These are phyloP conservation scores for Nebria salina DNA, from an alignment of 2,888 invertebrate species.

Conservation along the genomic window DNA sequence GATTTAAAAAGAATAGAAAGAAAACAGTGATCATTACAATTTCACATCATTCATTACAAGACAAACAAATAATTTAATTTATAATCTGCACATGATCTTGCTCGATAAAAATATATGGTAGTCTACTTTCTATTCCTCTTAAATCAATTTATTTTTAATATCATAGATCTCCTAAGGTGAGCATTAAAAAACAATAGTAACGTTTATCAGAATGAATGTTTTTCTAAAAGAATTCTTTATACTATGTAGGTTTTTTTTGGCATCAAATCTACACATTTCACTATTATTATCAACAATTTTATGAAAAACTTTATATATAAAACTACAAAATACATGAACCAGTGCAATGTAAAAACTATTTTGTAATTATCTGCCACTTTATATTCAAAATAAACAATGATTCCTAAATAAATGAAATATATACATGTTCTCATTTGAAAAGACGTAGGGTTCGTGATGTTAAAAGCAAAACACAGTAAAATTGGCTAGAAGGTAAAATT, in stretches of 20 bases:
- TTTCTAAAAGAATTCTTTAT: neutral
- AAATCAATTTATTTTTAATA: neutral
- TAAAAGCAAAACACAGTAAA: neutral
- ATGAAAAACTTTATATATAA: conserved; percentile 43
- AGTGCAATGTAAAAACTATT: conserved; percentile 41
- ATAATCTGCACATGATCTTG: no score
- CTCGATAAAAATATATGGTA: no score
- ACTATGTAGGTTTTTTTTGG: conserved; percentile 22
- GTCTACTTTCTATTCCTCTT: neutral
- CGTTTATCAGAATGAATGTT: neutral
- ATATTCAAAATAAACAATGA: neutral
- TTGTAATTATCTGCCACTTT: conserved; percentile 1
- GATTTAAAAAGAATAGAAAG: no score
- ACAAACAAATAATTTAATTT: no score
- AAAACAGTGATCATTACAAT: no score
- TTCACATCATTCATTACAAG: no score
- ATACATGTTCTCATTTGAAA: neutral
- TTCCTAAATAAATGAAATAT: conserved; percentile 12
- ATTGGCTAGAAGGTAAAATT: neutral
- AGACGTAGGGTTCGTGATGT: neutral
- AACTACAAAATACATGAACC: conserved; percentile 44
- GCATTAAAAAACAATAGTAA: neutral
- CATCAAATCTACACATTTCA: conserved; percentile 30
- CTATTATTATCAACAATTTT: conserved; percentile 44
- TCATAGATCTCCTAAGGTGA: neutral